A percentile compares a stretch with the other conserved stretches of the same genome.
phyloP scores from a whole-genome alignment of 2,113 vertebrate genomes.

The Prolemur simus region DNA sequence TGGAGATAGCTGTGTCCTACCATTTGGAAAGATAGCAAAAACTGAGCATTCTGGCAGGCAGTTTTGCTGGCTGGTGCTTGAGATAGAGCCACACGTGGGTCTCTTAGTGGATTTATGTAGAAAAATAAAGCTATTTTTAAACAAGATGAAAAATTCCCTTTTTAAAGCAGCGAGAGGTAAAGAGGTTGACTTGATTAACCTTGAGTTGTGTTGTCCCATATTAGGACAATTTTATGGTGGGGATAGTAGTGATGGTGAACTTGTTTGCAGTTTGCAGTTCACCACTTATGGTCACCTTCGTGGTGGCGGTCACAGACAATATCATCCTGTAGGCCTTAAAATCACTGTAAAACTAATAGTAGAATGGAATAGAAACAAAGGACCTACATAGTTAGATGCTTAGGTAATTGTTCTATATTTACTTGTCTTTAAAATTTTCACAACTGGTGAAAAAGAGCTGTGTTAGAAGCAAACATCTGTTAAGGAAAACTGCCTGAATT shows the following conservation, averaged over 20 bases:
- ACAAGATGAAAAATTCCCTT: not conserved
- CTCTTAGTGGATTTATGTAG: not conserved
- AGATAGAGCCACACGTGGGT: not conserved
- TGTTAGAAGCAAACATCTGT: not conserved
- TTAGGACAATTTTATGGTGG: not conserved
- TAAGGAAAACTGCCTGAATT: not conserved
- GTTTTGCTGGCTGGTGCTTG: not conserved
- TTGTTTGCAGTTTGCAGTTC: not conserved
- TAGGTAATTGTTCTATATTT: not conserved
- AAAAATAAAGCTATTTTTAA: conserved; percentile 26
- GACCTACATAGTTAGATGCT: not conserved
- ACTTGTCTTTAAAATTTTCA: not conserved
- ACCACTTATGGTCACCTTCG: not conserved
- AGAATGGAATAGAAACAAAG: not conserved
- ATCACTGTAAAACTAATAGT: not conserved
- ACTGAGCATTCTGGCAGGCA: not conserved
- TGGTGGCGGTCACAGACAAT: not conserved
- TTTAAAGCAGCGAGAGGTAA: not conserved
- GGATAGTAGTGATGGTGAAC: not conserved
- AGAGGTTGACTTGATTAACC: not conserved
- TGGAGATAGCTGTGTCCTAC: not conserved
- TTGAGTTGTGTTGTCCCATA: not conserved
- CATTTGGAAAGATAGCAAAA: not conserved
- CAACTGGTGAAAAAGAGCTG: not conserved
- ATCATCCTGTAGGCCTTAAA: not conserved